phyloP scores from a whole-genome alignment of 2,797 vertebrate species.

The Gobio occitaniae region DNA sequence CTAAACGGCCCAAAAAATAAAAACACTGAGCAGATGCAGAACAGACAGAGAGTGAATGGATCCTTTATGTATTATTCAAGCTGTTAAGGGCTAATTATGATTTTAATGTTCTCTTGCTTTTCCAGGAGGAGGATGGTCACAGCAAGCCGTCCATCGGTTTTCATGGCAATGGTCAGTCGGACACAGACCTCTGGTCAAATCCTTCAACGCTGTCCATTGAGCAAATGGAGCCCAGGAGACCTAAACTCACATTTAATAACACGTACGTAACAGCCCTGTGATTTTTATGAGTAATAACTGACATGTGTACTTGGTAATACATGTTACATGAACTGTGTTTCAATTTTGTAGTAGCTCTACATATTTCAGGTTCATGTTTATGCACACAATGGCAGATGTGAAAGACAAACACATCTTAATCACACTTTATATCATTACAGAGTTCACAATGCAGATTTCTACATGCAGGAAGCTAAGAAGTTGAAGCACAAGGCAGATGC shows the following conservation, averaged over 20 bases:
- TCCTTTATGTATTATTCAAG: slow-evolving; percentile 41
- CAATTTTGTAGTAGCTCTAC: neutral
- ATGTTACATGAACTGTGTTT: neutral
- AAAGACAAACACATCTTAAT: slow-evolving; percentile 22
- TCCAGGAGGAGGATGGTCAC: slow-evolving; percentile 86
- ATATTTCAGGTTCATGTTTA: neutral
- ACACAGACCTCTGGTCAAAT: slow-evolving; percentile 86
- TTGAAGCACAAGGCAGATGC: slow-evolving; percentile 98
- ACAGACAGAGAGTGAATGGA: slow-evolving; percentile 6
- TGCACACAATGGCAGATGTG: neutral
- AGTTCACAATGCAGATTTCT: slow-evolving; percentile 93
- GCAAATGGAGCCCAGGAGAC: slow-evolving; percentile 83
- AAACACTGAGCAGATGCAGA: slow-evolving; percentile 28
- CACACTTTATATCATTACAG: slow-evolving; percentile 72
- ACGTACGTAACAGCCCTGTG: slow-evolving; percentile 80
- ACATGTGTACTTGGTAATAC: neutral
- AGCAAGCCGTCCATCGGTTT: slow-evolving; percentile 80
- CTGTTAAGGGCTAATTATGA: slow-evolving; percentile 42
- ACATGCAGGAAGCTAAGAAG: slow-evolving; percentile 98
- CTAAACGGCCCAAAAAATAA: slow-evolving; percentile 30
- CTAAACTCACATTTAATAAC: slow-evolving; percentile 91
- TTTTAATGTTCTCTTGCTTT: slow-evolving; percentile 53
- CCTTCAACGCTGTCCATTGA: slow-evolving; percentile 78
- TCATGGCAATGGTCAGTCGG: slow-evolving; percentile 87
- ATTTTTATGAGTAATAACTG: neutral